Conservation (phyloP, 2,113 vertebrate species). For the Thalassoma bifasciatum region DNA sequence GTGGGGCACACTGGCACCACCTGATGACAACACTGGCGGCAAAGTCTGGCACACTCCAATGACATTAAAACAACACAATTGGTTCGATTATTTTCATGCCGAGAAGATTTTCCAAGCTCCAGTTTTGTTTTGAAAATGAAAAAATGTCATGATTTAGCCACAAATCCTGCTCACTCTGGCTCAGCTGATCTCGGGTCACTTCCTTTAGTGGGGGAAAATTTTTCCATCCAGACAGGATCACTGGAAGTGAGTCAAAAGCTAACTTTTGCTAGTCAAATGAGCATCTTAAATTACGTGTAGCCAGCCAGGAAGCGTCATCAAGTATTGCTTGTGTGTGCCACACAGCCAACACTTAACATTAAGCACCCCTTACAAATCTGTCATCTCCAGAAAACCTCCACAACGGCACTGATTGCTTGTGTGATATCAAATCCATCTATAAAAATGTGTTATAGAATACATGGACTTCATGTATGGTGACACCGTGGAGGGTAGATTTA, state of each 20-base stretch:
- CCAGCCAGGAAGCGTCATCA: slow-evolving; percentile 36
- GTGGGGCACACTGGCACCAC: slow-evolving; percentile 63
- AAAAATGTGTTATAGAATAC: slow-evolving; percentile 91
- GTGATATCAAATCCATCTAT: slow-evolving; percentile 88
- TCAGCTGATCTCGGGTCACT: slow-evolving; percentile 46
- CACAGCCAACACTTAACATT: slow-evolving; percentile 58
- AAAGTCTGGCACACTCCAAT: slow-evolving; percentile 3
- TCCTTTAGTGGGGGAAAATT: slow-evolving; percentile 18
- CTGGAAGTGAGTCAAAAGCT: neutral
- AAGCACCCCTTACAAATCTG: slow-evolving; percentile 62
- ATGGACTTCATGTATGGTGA: slow-evolving; percentile 92
- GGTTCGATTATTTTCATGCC: neutral
- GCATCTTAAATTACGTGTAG: slow-evolving; percentile 21
- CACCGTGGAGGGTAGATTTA: slow-evolving; percentile 91
- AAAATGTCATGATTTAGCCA: neutral
- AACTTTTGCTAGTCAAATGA: slow-evolving; percentile 18
- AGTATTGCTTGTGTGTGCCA: slow-evolving; percentile 54
- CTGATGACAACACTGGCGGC: slow-evolving; percentile 40
- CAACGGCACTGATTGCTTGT: slow-evolving; percentile 87
- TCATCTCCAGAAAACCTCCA: slow-evolving; percentile 75
- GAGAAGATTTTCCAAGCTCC: neutral
- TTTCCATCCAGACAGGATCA: neutral
- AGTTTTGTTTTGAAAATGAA: neutral
- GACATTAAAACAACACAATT: neutral
- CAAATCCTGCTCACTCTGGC: slow-evolving; percentile 46